These are phyloP conservation scores for Sesia bembeciformis DNA, from an alignment of 2,888 invertebrate species.

Conservation along the genomic window DNA sequence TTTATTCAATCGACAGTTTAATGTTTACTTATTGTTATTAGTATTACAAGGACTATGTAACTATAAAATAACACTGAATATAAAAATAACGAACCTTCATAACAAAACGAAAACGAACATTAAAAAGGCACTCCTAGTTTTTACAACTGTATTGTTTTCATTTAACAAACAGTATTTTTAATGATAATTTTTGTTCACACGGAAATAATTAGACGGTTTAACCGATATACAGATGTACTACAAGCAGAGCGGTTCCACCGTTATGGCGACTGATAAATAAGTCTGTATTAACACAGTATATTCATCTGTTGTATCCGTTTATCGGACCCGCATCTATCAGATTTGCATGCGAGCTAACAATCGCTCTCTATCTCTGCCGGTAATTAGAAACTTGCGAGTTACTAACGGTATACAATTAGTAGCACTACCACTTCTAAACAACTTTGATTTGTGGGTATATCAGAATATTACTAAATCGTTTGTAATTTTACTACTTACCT, in stretches of 20 bases:
- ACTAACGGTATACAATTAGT: constrained; percentile 55
- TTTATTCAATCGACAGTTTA: too few relatives aligned
- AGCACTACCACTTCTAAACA: constrained; percentile 16
- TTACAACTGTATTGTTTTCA: too few relatives aligned
- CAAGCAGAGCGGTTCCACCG: constrained; percentile 11
- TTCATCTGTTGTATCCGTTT: constrained; percentile 26
- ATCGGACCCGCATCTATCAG: constrained; percentile 42
- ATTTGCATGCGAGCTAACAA: constrained; percentile 63
- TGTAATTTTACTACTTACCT: too few relatives aligned
- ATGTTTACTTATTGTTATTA: too few relatives aligned
- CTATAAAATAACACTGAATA: too few relatives aligned
- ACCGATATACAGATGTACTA: constrained; percentile 7
- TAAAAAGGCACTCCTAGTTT: too few relatives aligned
- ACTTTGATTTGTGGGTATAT: too few relatives aligned
- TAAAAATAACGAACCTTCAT: too few relatives aligned
- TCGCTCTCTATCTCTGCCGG: constrained; percentile 52
- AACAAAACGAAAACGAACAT: too few relatives aligned
- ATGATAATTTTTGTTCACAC: constrained; percentile 13
- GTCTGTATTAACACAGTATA: constrained; percentile 7
- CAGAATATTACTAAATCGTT: too few relatives aligned
- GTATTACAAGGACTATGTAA: too few relatives aligned
- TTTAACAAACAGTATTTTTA: neutral
- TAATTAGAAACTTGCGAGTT: constrained; percentile 61
- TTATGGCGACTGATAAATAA: constrained; percentile 10
- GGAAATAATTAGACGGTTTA: constrained; percentile 10